A percentile compares a stretch with the other conserved stretches of the same genome.
Conservation (phyloP, 2,888 invertebrate species). For the Sialis fuliginosa region DNA sequence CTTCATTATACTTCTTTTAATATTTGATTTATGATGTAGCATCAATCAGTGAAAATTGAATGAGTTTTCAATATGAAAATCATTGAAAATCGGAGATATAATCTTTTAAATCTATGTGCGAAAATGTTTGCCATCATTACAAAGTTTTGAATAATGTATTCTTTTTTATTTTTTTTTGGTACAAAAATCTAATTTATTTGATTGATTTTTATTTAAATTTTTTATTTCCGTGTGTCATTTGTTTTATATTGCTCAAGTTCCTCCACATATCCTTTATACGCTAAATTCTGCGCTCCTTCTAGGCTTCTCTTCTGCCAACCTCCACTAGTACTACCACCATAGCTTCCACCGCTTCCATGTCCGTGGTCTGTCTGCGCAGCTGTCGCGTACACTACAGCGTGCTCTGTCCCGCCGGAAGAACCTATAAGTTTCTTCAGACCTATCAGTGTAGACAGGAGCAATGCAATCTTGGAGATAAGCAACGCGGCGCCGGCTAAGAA, state of each 20-base stretch:
- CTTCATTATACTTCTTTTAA: no score
- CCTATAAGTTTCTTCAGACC: constrained; percentile 43
- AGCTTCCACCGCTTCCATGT: constrained; percentile 16
- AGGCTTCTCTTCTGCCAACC: constrained; percentile 26
- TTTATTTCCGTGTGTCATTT: no score
- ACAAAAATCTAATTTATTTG: no score
- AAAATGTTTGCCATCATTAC: no score
- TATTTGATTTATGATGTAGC: no score
- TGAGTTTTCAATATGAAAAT: no score
- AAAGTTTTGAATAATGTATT: no score
- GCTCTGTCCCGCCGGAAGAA: constrained; percentile 27
- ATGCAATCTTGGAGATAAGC: constrained; percentile 44
- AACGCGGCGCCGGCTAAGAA: constrained; percentile 48
- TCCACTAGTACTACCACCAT: constrained; percentile 15
- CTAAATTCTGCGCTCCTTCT: constrained; percentile 9
- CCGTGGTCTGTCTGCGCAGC: constrained; percentile 21
- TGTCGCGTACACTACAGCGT: constrained; percentile 36
- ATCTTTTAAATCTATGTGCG: no score
- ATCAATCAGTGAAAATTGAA: no score
- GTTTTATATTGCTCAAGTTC: neutral
- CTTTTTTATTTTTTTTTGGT: no score
- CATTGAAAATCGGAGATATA: no score
- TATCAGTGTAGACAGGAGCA: constrained; percentile 39
- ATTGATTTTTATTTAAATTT: no score
- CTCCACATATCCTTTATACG: constrained; percentile 13